Evolutionary conservation across 1,140 invertebrate genomes (phyloP).

Genomic region (Drosophila dunni): DNA sequence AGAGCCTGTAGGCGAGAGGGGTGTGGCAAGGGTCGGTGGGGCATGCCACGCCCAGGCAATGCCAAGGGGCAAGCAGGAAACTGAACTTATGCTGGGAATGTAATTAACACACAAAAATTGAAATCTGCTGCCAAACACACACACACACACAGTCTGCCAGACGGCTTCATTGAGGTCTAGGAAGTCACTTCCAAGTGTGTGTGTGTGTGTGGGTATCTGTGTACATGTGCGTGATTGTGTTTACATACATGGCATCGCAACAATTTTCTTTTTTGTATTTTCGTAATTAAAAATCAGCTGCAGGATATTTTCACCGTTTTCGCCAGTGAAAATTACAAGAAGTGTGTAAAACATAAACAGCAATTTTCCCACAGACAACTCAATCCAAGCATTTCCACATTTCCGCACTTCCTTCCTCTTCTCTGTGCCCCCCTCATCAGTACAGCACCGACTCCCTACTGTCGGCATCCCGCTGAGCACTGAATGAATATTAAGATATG

Average conservation of each 20-base stretch:
- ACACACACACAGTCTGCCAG: constrained; percentile 22
- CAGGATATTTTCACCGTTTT: constrained; percentile 73
- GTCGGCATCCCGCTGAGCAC: not conserved
- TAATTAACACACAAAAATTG: constrained; percentile 82
- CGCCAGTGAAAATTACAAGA: constrained; percentile 60
- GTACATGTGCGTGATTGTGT: constrained; percentile 48
- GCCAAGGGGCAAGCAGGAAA: constrained; percentile 4
- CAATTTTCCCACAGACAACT: constrained; percentile 50
- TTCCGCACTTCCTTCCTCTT: not conserved
- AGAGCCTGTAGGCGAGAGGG: not conserved
- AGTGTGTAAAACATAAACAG: constrained; percentile 50
- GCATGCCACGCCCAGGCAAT: constrained; percentile 49
- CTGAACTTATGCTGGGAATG: constrained; percentile 74
- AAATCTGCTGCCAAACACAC: constrained; percentile 69
- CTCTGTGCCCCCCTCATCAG: not conserved
- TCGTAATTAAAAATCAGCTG: constrained; percentile 80
- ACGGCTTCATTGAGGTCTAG: constrained; percentile 77
- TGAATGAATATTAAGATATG: constrained; percentile 44
- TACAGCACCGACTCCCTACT: not conserved
- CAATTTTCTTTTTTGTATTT: constrained; percentile 73
- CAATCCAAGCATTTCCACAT: not conserved
- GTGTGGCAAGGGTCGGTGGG: not conserved
- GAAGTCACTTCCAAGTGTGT: constrained; percentile 42
- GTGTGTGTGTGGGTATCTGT: not conserved
- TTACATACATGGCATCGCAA: constrained; percentile 71